Percentiles rank a stretch among this genome's conserved stretches.
Conservation (phyloP, 2,888 invertebrate species). For the Drosophila meridiana region DNA sequence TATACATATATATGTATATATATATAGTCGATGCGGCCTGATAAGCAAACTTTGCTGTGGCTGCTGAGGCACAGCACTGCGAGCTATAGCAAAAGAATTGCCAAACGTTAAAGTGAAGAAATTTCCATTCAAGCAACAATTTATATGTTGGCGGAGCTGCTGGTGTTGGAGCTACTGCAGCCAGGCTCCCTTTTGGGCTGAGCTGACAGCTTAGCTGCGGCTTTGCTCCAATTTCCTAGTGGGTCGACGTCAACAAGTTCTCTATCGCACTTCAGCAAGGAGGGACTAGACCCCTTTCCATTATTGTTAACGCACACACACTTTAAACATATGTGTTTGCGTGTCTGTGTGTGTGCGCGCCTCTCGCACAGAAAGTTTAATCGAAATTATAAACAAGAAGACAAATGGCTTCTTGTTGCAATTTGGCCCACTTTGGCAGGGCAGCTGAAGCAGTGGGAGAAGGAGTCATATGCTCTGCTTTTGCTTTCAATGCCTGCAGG, state of each 20-base stretch:
- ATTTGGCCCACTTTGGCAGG: constrained; percentile 47
- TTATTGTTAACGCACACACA: constrained; percentile 35
- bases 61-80: constrained; percentile 15
- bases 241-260: constrained; percentile 65
- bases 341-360: constrained; percentile 16
- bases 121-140: constrained; percentile 50
- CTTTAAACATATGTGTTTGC: constrained; percentile 56
- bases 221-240: constrained; percentile 77
- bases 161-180: constrained; percentile 17
- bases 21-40: constrained; percentile 60
- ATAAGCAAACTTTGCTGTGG: constrained; percentile 63
- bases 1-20: constrained; percentile 54
- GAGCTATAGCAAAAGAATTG: constrained; percentile 16
- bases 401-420: constrained; percentile 81
- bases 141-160: constrained; percentile 30
- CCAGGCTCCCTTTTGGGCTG: constrained; percentile 4
- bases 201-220: constrained; percentile 76
- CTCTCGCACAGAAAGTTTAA: constrained; percentile 75
- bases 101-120: constrained; percentile 49
- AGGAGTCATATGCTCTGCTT: neutral
- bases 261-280: constrained; percentile 49
- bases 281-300: neutral
- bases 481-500: constrained; percentile 31
- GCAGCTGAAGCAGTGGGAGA: too few relatives aligned
- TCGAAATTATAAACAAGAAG: constrained; percentile 82